These are phyloP conservation scores for Ceratitis capitata DNA, from an alignment of 1,140 invertebrate species.

Conservation along the genomic window DNA sequence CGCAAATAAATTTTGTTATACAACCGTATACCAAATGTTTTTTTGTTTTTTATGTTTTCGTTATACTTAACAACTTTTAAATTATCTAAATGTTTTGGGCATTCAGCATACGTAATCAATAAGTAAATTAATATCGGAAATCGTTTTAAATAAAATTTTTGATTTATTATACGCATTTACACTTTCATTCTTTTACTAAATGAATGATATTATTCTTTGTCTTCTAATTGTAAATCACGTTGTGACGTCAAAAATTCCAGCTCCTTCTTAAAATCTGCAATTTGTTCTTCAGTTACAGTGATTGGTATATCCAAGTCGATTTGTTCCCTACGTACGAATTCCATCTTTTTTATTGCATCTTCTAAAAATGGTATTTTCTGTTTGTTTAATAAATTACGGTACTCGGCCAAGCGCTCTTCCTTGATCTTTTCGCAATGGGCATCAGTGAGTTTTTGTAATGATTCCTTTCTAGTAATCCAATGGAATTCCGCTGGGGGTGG, in stretches of 20 bases:
- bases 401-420: slow-evolving; percentile 72
- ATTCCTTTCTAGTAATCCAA: slow-evolving; percentile 74
- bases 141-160: not conserved
- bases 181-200: not conserved
- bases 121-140: not conserved
- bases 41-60: not conserved
- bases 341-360: slow-evolving; percentile 71
- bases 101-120: not conserved
- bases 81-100: no score
- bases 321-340: slow-evolving; percentile 78
- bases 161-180: not conserved
- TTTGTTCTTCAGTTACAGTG: slow-evolving; percentile 74
- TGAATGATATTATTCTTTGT: slow-evolving; percentile 31
- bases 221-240: slow-evolving; percentile 46
- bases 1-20: slow-evolving; percentile 22
- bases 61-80: not conserved
- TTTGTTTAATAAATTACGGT: slow-evolving; percentile 71
- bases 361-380: slow-evolving; percentile 76
- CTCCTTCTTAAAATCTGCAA: slow-evolving; percentile 70
- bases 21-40: not conserved
- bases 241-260: slow-evolving; percentile 64
- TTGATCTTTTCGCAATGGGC: slow-evolving; percentile 75
- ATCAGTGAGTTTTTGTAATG: slow-evolving; percentile 72
- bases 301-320: slow-evolving; percentile 71
- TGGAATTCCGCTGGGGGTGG: slow-evolving; percentile 69